Conservation (phyloP, 1,140 invertebrate genomes). For the Diorhabda carinulata region DNA sequence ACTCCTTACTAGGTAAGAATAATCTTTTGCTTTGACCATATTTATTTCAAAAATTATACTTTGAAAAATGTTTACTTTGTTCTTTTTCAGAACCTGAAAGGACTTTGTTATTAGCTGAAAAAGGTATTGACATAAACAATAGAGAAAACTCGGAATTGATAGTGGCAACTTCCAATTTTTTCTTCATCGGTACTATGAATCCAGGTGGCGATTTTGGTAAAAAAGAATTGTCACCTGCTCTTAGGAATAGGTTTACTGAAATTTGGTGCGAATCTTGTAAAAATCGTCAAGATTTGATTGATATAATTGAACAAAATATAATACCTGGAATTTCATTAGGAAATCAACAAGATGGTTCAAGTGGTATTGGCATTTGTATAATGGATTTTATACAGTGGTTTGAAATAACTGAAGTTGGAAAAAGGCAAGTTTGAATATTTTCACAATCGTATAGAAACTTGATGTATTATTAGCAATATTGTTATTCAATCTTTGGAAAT, state of each 20-base stretch:
- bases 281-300: conserved; percentile 65
- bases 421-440: conserved; percentile 47
- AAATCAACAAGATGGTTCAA: conserved; percentile 55
- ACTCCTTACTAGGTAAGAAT: conserved; percentile 75
- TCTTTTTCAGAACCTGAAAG: conserved; percentile 76
- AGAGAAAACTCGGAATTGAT: conserved; percentile 56
- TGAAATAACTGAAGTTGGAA: conserved; percentile 66
- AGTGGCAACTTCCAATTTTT: conserved; percentile 73
- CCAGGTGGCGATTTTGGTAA: conserved; percentile 99
- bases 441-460: too few species aligned
- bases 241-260: conserved; percentile 97
- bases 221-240: conserved; percentile 96
- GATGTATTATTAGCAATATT: too few species aligned
- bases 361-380: conserved; percentile 61
- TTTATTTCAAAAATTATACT: too few species aligned
- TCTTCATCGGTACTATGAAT: conserved; percentile 99
- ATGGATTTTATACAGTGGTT: conserved; percentile 81
- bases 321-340: conserved; percentile 50
- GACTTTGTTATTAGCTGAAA: conserved; percentile 86
- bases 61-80: too few species aligned
- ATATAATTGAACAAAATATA: conserved; percentile 80
- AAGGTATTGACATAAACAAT: conserved; percentile 58
- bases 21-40: background rate
- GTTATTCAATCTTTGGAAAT: too few species aligned
- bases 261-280: conserved; percentile 90